A percentile compares a stretch with the other conserved stretches of the same genome.
Conservation (phyloP, 2,888 invertebrate genomes). For the Altica lythri region DNA sequence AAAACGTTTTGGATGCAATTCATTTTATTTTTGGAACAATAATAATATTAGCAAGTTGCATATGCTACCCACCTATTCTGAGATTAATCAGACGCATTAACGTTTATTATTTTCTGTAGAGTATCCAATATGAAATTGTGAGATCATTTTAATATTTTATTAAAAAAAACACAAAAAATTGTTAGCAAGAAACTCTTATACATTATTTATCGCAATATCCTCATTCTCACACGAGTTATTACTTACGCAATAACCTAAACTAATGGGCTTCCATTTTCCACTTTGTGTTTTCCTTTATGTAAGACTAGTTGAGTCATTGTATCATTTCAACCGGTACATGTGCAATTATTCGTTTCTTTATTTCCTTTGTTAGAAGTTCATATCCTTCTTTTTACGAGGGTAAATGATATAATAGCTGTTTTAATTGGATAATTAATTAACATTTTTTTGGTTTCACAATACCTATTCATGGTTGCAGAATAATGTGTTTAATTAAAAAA, state of each 20-base stretch:
- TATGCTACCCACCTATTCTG: too few species aligned
- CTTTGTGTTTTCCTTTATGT: conserved; percentile 6
- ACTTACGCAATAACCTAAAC: background rate
- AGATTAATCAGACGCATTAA: too few species aligned
- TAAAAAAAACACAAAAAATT: too few species aligned
- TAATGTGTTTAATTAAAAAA: too few species aligned
- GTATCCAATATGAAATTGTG: too few species aligned
- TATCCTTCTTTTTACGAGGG: background rate
- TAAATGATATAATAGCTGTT: background rate
- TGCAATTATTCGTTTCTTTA: conserved; percentile 8
- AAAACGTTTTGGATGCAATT: background rate
- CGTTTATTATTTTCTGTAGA: too few species aligned
- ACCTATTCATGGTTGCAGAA: too few species aligned
- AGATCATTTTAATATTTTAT: too few species aligned
- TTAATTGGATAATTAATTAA: background rate
- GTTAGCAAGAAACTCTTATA: too few species aligned
- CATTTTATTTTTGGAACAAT: background rate
- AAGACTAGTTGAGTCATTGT: conserved; percentile 2
- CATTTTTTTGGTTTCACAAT: too few species aligned
- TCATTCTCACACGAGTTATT: background rate
- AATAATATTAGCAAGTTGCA: too few species aligned
- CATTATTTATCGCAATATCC: too few species aligned
- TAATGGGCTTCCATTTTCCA: conserved; percentile 10
- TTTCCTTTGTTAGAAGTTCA: conserved; percentile 7
- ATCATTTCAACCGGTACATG: background rate